Base-by-base conservation (phyloP, 2,113 vertebrate genomes). In the Sigmodon hispidus region DNA sequence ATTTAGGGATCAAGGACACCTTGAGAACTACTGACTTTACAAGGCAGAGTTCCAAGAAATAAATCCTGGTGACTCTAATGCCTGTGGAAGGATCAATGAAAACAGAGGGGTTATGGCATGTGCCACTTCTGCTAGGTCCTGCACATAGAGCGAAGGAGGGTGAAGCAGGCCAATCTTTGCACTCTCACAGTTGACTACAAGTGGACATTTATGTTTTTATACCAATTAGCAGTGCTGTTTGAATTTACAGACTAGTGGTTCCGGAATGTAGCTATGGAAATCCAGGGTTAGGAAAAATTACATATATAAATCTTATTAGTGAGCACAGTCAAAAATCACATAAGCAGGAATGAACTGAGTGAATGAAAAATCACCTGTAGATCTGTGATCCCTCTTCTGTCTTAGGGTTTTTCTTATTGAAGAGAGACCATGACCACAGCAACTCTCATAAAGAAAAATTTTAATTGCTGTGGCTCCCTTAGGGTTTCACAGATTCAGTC, bases 251-350 rank as follows among this genome's bases (percentile, higher is more conserved):
- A 85, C 5, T 90, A 92, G 88, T 76, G 90, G 17, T 92, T 95
- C 70, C 90, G 72, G 34, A 43, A 92, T 50, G 69, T 90, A 94
- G 89, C 59, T 90, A 90, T 24, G 24, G 69, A 91, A 87, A 90
- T 95, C 45, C 57, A 81, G 29, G 79, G 90, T 80, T 84, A 89
- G 70, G 52, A 87, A 93, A 93, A 90, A 16, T 8, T 31, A 94
- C 50, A 50, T 31, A 8, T 59, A 43, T 72, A 90, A 65, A 84
- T 67, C 87, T 22, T 55, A 43, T 48, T 81, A 92, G 63, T 45
- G 63, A 13, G 76, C 8, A 72, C 0, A 55, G 15, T 81, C 31
- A 96, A 96, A 55, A 76, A 80, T 76, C 73, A 83, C 48, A 24
- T 4, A 91, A 57, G 43, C 10, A 45, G 69, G 87, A 87, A 7